These are phyloP conservation scores for Panthera tigris DNA, from an alignment of 2,113 vertebrate species.

Conservation along the genomic window DNA sequence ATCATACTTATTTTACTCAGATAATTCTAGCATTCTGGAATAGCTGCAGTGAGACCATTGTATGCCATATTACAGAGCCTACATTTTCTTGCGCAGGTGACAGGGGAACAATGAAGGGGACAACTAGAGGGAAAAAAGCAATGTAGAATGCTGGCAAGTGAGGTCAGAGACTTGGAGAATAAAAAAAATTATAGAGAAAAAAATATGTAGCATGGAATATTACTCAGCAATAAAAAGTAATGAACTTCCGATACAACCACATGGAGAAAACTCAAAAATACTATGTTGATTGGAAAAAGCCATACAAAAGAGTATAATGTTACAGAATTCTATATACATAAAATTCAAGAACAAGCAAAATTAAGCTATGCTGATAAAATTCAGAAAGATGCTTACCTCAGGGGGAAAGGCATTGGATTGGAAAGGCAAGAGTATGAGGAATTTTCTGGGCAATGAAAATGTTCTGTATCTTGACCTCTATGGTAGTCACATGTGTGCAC, in stretches of 20 bases:
- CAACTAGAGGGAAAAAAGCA: neutral
- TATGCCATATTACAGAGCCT: neutral
- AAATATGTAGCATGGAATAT: neutral
- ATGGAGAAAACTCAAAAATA: conserved; percentile 32
- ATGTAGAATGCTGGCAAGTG: neutral
- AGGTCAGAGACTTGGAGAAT: neutral
- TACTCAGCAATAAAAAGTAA: conserved; percentile 24
- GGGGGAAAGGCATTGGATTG: neutral
- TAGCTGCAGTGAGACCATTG: neutral
- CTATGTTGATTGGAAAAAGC: neutral
- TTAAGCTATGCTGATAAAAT: conserved; percentile 5
- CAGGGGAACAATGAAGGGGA: neutral
- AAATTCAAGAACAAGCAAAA: conserved; percentile 41
- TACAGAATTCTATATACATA: neutral
- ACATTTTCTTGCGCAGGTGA: neutral
- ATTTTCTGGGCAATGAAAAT: conserved; percentile 43
- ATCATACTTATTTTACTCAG: neutral
- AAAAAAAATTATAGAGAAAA: conserved; percentile 7
- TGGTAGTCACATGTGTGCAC: neutral
- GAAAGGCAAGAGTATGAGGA: neutral
- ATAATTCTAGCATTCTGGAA: neutral
- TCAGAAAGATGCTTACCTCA: neutral
- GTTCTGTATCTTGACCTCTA: neutral
- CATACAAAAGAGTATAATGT: neutral
- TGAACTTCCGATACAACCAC: neutral